phyloP scores from a whole-genome alignment of 2,888 invertebrate genomes.

The Phyto melanocephala region DNA sequence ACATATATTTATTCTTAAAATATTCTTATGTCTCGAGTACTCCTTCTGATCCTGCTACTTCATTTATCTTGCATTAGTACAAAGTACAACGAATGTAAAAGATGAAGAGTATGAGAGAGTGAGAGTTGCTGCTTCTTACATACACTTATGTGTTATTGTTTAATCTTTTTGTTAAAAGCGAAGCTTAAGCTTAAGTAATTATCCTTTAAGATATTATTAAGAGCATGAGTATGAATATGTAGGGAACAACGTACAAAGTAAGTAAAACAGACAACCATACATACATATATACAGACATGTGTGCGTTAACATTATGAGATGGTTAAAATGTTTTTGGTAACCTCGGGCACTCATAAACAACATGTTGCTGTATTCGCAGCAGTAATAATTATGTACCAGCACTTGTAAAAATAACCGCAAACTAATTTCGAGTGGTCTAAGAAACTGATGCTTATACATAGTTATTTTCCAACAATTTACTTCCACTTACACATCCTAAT shows the following conservation, averaged over 20 bases:
- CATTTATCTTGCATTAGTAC: not conserved
- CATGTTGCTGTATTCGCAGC: constrained; percentile 43
- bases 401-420: constrained; percentile 57
- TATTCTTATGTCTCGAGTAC: constrained; percentile 35
- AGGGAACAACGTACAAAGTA: constrained; percentile 41
- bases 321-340: constrained; percentile 57
- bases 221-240: constrained; percentile 17
- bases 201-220: constrained; percentile 67
- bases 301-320: constrained; percentile 24
- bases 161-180: constrained; percentile 47
- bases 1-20: constrained; percentile 50
- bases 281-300: not conserved
- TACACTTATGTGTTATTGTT: constrained; percentile 15
- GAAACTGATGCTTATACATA: constrained; percentile 35
- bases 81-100: no score
- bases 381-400: constrained; percentile 47
- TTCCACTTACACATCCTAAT: not conserved
- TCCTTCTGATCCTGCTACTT: not conserved
- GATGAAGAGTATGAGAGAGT: not conserved
- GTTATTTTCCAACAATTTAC: constrained; percentile 14
- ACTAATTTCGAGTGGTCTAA: constrained; percentile 61
- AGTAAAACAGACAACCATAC: constrained; percentile 13
- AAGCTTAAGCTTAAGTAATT: constrained; percentile 60
- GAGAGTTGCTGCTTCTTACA: constrained; percentile 9
- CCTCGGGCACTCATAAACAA: constrained; percentile 59